Base-by-base conservation (phyloP, 2,888 invertebrate species). In the Exocentrus adspersus region DNA sequence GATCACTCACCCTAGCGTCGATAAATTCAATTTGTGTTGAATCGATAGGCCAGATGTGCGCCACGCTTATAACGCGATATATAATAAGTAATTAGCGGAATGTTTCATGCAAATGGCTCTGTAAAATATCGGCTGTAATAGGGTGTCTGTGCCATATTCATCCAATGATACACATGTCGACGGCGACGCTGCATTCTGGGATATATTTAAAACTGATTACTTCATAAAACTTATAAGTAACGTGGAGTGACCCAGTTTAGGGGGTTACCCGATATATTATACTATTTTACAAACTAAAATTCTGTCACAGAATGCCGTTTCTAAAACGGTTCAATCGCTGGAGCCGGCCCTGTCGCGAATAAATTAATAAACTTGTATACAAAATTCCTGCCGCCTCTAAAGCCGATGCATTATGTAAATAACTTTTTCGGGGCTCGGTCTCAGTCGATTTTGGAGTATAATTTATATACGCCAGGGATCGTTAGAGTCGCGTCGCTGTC, bases 41-140 rank as follows among this genome's bases (percentile, higher is more conserved):
- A 14, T 14, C 12, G 37, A 37, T 37, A 37, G 14, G 12, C n/a
- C 37, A 37, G 37, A 37, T 37, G 3, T 5, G 37, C 12, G 2
- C 14, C 12, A 14, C 37, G 37, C 12, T 37, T 1, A 37, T 37
- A 37, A 37, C 14, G 12, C 10, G 37, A 5, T 12, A 37, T 37
- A 37, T 37, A 37, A 37, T 37, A 37, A 37, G 37, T 37, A 37
- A 37, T 37, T 37, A 37, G n/a, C 37, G 37, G 14, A 37, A 37
- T 37, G 37, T 9, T 12, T 37, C 37, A 12, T 37, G 37, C 37
- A 37, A 37, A 5, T 37, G 37, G 10, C 4, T 37, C 37, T 6
- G n/a, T 37, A 14, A 37, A n/a, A 14, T 37, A n/a, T 12, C 37
- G 37, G 37, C 14, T 37, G 14, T 37, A 37, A 37, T 37, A 5